Base-by-base conservation (phyloP, 2,888 invertebrate genomes). In the Drosophila paranaensis region DNA sequence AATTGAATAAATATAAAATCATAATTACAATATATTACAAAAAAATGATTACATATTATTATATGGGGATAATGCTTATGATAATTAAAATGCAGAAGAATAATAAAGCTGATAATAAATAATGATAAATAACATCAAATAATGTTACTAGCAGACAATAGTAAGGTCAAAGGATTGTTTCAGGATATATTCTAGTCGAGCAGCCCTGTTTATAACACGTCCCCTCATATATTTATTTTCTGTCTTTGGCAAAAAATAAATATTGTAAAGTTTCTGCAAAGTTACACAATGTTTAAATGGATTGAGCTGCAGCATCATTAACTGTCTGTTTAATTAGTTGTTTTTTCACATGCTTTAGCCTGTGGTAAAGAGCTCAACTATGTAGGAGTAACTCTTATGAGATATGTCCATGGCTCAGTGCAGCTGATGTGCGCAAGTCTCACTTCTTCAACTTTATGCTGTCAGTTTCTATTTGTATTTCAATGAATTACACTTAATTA, bases 401-500 rank as follows among this genome's bases (percentile, higher is more conserved):
- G 33, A 30, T 3, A 10, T 35, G 50, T 13, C 16, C 16, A 13
- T 16, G 16, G 20, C 33, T 16, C 33, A 13, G 8, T 13, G 16
- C 16, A 50, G 50, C 11, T 16, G 33, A 33, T 50, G 48, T 30
- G 30, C 30, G 30, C 30, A 30, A 35, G 27, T 27, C 27, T 6
- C 3, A 5, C 35, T 20, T 27, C 39, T 25, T 35, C 35, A 60
- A 37, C 43, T 39, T 60, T 20, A n/a, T 43, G 45, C 51, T 56
- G 35, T 8, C 67, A 58, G 53, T 35, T 68, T 60, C 2, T 50
- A 10, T 58, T 70, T 56, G 27, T 6, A 40, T 30, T 70, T 57
- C 2, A 51, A 14, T 48, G 16, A 37, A 50, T n/a, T 42, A 30
- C 43, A 64, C 68, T 63, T n/a, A 64, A 63, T 73, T 64, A 68